These are phyloP conservation scores for Operophtera brumata DNA, from an alignment of 2,888 invertebrate genomes.

Conservation along the genomic window DNA sequence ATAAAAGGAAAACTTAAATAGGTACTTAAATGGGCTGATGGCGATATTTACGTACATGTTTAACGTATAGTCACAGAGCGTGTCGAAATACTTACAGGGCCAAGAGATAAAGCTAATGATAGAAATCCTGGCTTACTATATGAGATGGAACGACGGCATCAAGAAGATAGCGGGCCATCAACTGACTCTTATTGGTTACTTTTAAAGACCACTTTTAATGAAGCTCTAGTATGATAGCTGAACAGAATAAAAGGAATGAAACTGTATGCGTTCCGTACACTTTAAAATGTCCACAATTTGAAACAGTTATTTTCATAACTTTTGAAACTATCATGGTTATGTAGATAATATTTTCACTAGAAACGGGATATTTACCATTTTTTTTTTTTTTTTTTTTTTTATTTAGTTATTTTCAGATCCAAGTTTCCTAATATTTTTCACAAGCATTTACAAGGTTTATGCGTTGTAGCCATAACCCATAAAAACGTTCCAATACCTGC, in stretches of 20 bases:
- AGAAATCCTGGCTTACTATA: no score
- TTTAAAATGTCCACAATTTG: not conserved
- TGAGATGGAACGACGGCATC: not conserved
- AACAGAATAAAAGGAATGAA: not conserved
- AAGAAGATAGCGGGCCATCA: not conserved
- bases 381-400: no score
- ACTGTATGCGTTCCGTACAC: not conserved
- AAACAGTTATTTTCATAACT: not conserved
- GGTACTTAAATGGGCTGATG: no score
- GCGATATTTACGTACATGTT: no score
- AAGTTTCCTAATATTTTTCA: slow-evolving; percentile 10
- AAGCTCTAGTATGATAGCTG: not conserved
- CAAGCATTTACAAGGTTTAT: slow-evolving; percentile 5
- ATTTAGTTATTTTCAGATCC: not conserved
- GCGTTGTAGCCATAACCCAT: slow-evolving; percentile 9
- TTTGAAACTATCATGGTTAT: no score
- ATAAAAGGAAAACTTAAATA: no score
- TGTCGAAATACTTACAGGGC: no score
- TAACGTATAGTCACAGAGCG: no score
- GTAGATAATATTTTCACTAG: no score
- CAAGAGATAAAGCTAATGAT: no score
- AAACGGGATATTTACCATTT: no score
- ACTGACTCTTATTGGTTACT: not conserved
- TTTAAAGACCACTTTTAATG: not conserved
- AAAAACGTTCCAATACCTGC: slow-evolving; percentile 17